A percentile compares a stretch with the other conserved stretches of the same genome.
phyloP scores from a whole-genome alignment of 2,888 invertebrate genomes.

The Apotomis capreana region DNA sequence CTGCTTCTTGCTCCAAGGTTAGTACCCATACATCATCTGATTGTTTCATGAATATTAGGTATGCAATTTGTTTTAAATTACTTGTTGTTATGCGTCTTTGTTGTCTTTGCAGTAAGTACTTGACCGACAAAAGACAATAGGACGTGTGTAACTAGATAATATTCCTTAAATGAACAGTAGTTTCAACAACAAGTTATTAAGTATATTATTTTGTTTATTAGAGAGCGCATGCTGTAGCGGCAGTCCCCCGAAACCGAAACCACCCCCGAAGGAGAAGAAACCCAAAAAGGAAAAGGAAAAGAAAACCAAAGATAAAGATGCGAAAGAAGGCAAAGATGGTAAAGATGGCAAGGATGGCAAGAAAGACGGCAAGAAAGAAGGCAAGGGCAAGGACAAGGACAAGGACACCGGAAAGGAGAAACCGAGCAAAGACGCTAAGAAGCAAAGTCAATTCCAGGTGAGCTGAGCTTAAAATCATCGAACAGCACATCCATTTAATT shows the following conservation, averaged over 20 bases:
- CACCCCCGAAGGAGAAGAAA: slow-evolving; percentile 87
- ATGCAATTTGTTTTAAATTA: background rate
- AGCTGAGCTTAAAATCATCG: slow-evolving; percentile 48
- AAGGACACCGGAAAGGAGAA: slow-evolving; percentile 85
- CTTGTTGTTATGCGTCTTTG: background rate
- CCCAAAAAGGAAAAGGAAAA: slow-evolving; percentile 87
- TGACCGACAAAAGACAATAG: slow-evolving; percentile 4
- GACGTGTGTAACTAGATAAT: background rate
- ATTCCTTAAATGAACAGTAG: no score
- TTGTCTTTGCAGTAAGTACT: background rate
- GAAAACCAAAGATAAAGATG: slow-evolving; percentile 85
- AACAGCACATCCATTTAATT: slow-evolving; percentile 77
- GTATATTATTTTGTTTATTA: slow-evolving; percentile 50
- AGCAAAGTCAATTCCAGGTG: slow-evolving; percentile 88
- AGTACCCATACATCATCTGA: slow-evolving; percentile 47
- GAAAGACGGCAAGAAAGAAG: slow-evolving; percentile 77
- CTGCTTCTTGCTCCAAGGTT: slow-evolving; percentile 94
- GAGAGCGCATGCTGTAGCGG: slow-evolving; percentile 93
- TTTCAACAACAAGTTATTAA: background rate
- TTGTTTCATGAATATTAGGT: background rate
- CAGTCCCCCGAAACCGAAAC: slow-evolving; percentile 86
- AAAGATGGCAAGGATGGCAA: slow-evolving; percentile 79
- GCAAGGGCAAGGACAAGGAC: slow-evolving; percentile 84
- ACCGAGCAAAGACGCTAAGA: slow-evolving; percentile 83
- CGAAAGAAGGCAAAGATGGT: slow-evolving; percentile 76